Conservation (phyloP, 1,140 invertebrate genomes). For the Zaprionus gabonicus region DNA sequence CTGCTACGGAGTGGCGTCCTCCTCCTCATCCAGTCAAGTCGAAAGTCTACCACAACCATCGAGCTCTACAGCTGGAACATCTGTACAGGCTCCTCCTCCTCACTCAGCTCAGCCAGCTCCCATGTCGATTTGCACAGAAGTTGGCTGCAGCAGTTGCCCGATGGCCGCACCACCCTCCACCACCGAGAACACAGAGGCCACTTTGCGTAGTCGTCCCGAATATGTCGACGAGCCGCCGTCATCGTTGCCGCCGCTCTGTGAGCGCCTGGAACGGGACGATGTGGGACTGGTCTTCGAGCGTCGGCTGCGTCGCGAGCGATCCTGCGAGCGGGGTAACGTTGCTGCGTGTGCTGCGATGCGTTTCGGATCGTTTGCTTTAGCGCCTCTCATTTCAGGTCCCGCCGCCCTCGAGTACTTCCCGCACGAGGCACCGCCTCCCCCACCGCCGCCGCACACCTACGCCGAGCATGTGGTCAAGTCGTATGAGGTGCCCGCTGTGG, state of each 20-base stretch:
- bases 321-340: slow-evolving; percentile 60
- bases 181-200: slow-evolving; percentile 51
- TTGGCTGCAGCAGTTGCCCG: slow-evolving; percentile 75
- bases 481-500: slow-evolving; percentile 37
- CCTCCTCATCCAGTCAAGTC: slow-evolving; percentile 47
- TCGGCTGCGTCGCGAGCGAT: slow-evolving; percentile 68
- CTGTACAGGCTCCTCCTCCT: slow-evolving; percentile 23
- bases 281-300: slow-evolving; percentile 69
- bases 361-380: neutral
- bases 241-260: slow-evolving; percentile 27
- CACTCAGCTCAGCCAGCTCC: slow-evolving; percentile 20
- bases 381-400: neutral
- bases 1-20: slow-evolving; percentile 55
- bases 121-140: slow-evolving; percentile 75
- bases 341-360: neutral
- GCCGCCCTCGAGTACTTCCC: slow-evolving; percentile 63
- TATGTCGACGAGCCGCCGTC: slow-evolving; percentile 45
- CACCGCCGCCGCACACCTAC: slow-evolving; percentile 20
- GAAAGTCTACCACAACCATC: slow-evolving; percentile 52
- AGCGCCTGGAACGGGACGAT: slow-evolving; percentile 37
- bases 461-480: slow-evolving; percentile 60
- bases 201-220: slow-evolving; percentile 55
- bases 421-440: slow-evolving; percentile 51
- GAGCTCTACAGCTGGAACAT: slow-evolving; percentile 16
- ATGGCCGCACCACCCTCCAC: slow-evolving; percentile 49